These are phyloP conservation scores for Philhelius pedissequus DNA, from an alignment of 2,888 invertebrate species.

Conservation along the genomic window DNA sequence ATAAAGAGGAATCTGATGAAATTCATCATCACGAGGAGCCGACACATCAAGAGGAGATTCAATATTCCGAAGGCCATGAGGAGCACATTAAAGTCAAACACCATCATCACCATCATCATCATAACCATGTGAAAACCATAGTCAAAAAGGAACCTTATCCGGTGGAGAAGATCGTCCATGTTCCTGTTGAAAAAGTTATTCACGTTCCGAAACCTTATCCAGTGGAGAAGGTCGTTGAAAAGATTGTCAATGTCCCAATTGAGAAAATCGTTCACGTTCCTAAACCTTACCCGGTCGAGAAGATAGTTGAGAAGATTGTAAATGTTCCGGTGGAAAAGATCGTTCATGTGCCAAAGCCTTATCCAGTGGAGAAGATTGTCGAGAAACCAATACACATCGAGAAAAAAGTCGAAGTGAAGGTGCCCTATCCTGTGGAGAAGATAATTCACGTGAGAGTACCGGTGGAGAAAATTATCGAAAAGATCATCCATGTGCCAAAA, in stretches of 20 bases:
- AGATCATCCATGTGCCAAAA: conserved; percentile 80
- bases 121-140: conserved; percentile 83
- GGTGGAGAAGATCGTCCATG: conserved; percentile 79
- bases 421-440: conserved; percentile 75
- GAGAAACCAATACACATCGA: conserved; percentile 80
- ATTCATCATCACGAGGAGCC: conserved; percentile 48
- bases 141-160: conserved; percentile 81
- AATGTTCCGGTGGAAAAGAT: conserved; percentile 74
- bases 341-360: conserved; percentile 77
- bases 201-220: conserved; percentile 81
- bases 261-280: conserved; percentile 82
- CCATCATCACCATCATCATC: conserved; percentile 84
- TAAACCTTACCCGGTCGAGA: conserved; percentile 80
- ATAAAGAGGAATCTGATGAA: conserved; percentile 48
- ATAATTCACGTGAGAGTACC: conserved; percentile 75
- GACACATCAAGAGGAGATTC: conserved; percentile 44
- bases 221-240: conserved; percentile 80
- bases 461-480: conserved; percentile 76
- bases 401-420: conserved; percentile 75
- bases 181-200: conserved; percentile 80
- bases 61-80: conserved; percentile 58
- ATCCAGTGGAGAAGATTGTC: conserved; percentile 73
- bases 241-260: conserved; percentile 77
- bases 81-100: conserved; percentile 79
- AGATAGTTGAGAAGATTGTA: conserved; percentile 74